Base-by-base conservation (phyloP, 1,140 invertebrate species). In the Neodiprion virginianus region DNA sequence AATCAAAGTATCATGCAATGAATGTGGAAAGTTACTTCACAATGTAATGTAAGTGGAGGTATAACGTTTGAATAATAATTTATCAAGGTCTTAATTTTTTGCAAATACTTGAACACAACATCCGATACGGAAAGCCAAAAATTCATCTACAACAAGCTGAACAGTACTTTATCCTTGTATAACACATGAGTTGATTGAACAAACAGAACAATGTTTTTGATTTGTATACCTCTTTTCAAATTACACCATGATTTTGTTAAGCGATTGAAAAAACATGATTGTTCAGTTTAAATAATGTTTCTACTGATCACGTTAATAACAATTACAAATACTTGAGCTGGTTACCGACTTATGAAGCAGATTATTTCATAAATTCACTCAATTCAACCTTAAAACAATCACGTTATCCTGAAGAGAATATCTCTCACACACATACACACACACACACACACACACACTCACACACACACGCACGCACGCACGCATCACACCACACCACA, bases 401-500 rank as follows among this genome's bases (percentile, higher is more conserved):
- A 79, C 11, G 79, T 83, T 80, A 74, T 74, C 76, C 72, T 75
- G 76, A 76, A 78, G 78, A 74, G 75, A 79, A 72, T 72, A 69
- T 67, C 79, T 77, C 75, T 79, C 79, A 78, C 81, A 83, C 79
- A 79, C 79, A 82, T 77, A 74, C 76, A 79, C 73, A 72, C 67
- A 69, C 79, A 77, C 75, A 80, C 79, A 79, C 81, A 84, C 79
- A 79, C 79, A 82, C 78, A 84, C 81, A 77, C 80, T n/a, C 75
- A 80, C 79, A 79, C 81, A 84, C 79, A 79, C 79, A 82, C 78
- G 83, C 81, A 77, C 80, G 82, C 78, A 84, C 81, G 76, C 80
- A 81, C 80, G 83, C 78, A 83, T 81, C 84, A 86, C 85, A 69
- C 67, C 67, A 88, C 87, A 88, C 87, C 87, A 88, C 87, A 88